phyloP scores from a whole-genome alignment of 2,888 invertebrate species.

The Parochlus steinenii region DNA sequence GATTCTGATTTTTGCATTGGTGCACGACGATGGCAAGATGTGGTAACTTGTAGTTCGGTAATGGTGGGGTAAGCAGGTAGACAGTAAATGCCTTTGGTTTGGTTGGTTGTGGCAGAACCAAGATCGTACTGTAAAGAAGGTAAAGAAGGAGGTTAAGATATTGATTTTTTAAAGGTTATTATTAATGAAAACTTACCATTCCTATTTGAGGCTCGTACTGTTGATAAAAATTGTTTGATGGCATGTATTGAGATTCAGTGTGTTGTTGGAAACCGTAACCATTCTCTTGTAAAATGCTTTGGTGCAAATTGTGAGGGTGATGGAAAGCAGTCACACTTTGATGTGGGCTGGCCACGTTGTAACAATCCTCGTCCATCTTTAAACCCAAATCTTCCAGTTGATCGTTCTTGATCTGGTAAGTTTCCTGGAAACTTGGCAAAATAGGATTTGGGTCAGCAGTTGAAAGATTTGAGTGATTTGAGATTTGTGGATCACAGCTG shows the following conservation, averaged over 20 bases:
- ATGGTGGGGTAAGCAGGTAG: constrained; percentile 53
- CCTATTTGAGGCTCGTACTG: constrained; percentile 6
- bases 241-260: constrained; percentile 18
- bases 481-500: constrained; percentile 29
- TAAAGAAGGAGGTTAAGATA: background rate
- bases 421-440: constrained; percentile 80
- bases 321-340: constrained; percentile 21
- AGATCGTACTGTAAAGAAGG: too few relatives aligned
- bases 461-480: constrained; percentile 16
- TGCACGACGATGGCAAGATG: constrained; percentile 50
- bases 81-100: constrained; percentile 49
- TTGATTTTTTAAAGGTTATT: background rate
- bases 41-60: constrained; percentile 49
- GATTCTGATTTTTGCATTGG: constrained; percentile 69
- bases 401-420: constrained; percentile 61
- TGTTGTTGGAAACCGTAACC: constrained; percentile 29
- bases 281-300: too few relatives aligned
- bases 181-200: background rate
- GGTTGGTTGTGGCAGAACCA: constrained; percentile 31
- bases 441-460: constrained; percentile 31
- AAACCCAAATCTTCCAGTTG: constrained; percentile 46
- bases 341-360: background rate
- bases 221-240: constrained; percentile 6
- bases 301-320: constrained; percentile 30
- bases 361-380: constrained; percentile 78